A percentile compares a stretch with the other conserved stretches of the same genome.
phyloP scores from a whole-genome alignment of 53 echinoderm and acorn worm genomes.

The Paracentrotus lividus region DNA sequence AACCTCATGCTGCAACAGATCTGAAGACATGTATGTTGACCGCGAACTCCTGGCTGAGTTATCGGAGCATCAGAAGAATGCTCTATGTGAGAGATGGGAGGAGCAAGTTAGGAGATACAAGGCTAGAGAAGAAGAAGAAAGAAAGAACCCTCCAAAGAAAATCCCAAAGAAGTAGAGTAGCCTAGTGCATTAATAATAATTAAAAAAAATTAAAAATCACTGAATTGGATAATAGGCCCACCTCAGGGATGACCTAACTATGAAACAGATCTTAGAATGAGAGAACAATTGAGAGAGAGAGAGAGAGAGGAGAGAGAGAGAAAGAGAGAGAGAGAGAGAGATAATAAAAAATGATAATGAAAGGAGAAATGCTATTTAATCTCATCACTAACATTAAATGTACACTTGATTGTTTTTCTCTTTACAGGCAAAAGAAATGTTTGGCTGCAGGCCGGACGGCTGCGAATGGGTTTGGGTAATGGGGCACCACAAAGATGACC shows the following conservation, averaged over 20 bases:
- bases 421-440: conserved; percentile 69
- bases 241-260: no score
- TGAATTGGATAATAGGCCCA: no score
- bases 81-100: conserved; percentile 96
- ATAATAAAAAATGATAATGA: neutral
- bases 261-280: no score
- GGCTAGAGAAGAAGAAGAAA: conserved; percentile 75
- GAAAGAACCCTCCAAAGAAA: conserved; percentile 79
- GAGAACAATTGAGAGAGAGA: neutral
- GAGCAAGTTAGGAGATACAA: conserved; percentile 92
- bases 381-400: neutral
- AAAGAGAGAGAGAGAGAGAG: neutral
- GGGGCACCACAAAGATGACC: conserved; percentile 88
- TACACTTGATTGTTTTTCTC: neutral
- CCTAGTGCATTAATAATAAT: no score
- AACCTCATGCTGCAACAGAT: conserved; percentile 98
- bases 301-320: neutral
- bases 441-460: conserved; percentile 84
- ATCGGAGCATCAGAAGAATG: conserved; percentile 94
- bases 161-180: conserved; percentile 72
- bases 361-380: no score
- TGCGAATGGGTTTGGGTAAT: conserved; percentile 96
- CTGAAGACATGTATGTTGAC: conserved; percentile 95
- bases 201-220: no score
- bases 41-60: conserved; percentile 96